Evolutionary conservation across 2,797 vertebrate species (phyloP), one percentile per base, ranked within the genome.

Genomic region (Anguilla pacifica): DNA sequence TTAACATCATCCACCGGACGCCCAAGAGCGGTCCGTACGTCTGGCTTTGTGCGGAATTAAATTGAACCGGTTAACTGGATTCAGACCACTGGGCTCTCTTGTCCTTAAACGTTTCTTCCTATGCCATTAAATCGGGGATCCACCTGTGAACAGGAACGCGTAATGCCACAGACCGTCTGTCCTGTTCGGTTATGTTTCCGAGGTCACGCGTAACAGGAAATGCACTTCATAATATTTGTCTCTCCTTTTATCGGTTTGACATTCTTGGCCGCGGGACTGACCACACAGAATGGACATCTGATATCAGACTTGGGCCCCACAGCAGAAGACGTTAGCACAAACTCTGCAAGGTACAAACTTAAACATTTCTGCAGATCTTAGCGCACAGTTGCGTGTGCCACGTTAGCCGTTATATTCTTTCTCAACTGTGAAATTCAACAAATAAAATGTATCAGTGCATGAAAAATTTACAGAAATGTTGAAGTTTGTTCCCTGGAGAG

Each of bases 231-330:
- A 13, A 17, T 59, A 59, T 59, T 13, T 13, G 55, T 11, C 61
- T 25, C 22, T 64, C 61, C 61, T 25, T 31, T 64, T 7, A 31
- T 3, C 28, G n/a, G 31, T 25, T 46, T 31, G 53, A 53, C 72
- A 19, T 85, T 82, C 55, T 46, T 82, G 17, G 64, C 51, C 57
- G 77, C 39, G 43, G 70, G 82, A 39, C n/a, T 77, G 53, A 84
- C 22, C 17, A n/a, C 88, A 39, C 59, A 64, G 53, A 82, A 79
- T 79, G 39, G 82, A 77, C 57, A 61, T 84, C 7, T 74, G 84
- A 64, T n/a, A 86, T 55, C 49, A 46, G 81, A 43, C 61, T 28
- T n/a, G 49, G 49, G 46, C 43, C 39, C 46, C 61, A 39, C 17
- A 88, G 61, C 22, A 46, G n/a, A 6, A 49, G 28, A 74, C n/a